Percentiles rank a stretch among this genome's conserved stretches.
Evolutionary conservation across 2,888 invertebrate species (phyloP).

Genomic region (Himalopsyche tibetana): DNA sequence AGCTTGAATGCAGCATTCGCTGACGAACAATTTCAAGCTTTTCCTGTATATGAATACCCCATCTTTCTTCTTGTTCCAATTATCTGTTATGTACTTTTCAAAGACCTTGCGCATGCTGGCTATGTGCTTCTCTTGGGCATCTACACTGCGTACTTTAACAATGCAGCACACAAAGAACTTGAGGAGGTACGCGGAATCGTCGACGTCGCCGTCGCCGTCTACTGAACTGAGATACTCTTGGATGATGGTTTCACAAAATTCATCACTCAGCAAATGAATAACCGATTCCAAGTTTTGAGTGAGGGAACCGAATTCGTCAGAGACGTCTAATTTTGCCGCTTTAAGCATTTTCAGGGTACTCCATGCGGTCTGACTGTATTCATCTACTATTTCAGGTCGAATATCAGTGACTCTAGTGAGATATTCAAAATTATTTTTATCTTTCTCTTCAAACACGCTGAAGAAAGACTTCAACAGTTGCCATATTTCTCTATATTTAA

Average conservation of each 20-base stretch:
- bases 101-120: constrained; percentile 50
- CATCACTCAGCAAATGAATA: constrained; percentile 66
- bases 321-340: constrained; percentile 48
- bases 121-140: constrained; percentile 54
- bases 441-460: constrained; percentile 52
- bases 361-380: constrained; percentile 56
- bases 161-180: constrained; percentile 57
- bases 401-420: constrained; percentile 38
- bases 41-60: constrained; percentile 48
- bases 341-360: constrained; percentile 48
- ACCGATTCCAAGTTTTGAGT: neutral
- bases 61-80: constrained; percentile 56
- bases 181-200: constrained; percentile 44
- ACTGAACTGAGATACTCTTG: constrained; percentile 66
- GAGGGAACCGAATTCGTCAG: neutral
- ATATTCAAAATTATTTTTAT: constrained; percentile 53
- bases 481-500: constrained; percentile 48
- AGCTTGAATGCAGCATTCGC: constrained; percentile 49
- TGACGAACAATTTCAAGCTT: constrained; percentile 50
- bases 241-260: constrained; percentile 66
- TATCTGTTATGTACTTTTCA: constrained; percentile 52
- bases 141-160: constrained; percentile 50
- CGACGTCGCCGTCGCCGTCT: constrained; percentile 42
- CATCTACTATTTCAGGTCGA: constrained; percentile 35
- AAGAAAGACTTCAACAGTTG: constrained; percentile 51